Evolutionary conservation across 1,140 invertebrate genomes (phyloP), one percentile per base, ranked within the genome.

Genomic region (Drosophila persimilis): DNA sequence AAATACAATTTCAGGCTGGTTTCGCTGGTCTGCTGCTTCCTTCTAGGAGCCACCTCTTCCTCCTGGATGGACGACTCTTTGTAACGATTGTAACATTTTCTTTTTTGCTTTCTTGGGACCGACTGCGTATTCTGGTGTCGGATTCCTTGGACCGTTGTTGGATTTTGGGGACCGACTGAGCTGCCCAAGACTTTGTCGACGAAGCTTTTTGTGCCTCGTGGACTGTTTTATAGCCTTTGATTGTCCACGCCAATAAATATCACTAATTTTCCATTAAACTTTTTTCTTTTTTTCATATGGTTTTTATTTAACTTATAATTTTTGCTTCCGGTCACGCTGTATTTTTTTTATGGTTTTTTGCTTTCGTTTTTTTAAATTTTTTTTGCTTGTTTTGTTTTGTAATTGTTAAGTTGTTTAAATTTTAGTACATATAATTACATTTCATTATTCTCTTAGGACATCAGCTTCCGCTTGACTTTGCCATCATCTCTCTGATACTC

Each of bases 261-360:
- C 29, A 7, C 1, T 29, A 6, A 29, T 29, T 29, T 29, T 7
- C 6, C 6, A 44, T 48, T 2, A 29, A 59, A 44, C 17, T 26
- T 1, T 46, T 41, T 54, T 61, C 39, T 73, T 56, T 50, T 39
- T 6, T 58, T 60, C 57, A 17, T 51, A 41, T 61, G 58, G 53
- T 83, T 81, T 83, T 79, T 79, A 83, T 84, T 83, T 79, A 83
- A 79, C 55, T 84, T 84, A 80, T 61, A 66, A 60, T 76, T 73
- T 83, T 75, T 60, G 55, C 48, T 59, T 66, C 48, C 59, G 52
- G 20, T 51, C 57, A 47, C 46, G 58, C 24, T 60, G 59, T 43
- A 41, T 48, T 45, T 59, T 65, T 54, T 72, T 50, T 65, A 54
- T 54, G 45, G 57, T 59, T 53, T 66, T 63, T 43, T 9, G 9